These are phyloP conservation scores for Crocuta crocuta DNA, from an alignment of 2,113 vertebrate species.

Conservation along the genomic window DNA sequence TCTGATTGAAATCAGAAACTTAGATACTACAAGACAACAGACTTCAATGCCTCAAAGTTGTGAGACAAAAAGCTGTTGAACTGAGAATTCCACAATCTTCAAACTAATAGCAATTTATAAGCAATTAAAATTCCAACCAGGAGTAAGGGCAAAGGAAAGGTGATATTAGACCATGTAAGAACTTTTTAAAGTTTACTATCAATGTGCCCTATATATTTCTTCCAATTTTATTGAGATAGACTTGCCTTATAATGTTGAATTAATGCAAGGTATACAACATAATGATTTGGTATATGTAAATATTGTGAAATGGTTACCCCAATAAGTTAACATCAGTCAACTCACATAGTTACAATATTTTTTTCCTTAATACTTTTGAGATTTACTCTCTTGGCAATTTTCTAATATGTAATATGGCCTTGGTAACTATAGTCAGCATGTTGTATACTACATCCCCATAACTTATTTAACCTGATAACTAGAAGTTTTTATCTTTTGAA, in stretches of 20 bases:
- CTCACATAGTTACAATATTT: not conserved
- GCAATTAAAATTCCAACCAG: not conserved
- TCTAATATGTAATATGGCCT: not conserved
- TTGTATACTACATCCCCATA: no score
- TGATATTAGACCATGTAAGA: not conserved
- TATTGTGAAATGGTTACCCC: not conserved
- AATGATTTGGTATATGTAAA: not conserved
- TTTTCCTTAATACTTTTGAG: not conserved
- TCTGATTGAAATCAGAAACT: not conserved
- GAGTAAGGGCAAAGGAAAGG: not conserved
- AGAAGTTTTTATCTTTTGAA: not conserved
- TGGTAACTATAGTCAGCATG: not conserved
- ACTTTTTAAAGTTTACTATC: not conserved
- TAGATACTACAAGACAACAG: not conserved
- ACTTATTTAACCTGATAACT: not conserved
- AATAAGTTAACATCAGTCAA: not conserved
- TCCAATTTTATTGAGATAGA: not conserved
- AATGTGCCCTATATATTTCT: not conserved
- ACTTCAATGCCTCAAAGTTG: not conserved
- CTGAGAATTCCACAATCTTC: not conserved
- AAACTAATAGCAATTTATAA: not conserved
- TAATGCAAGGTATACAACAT: not conserved
- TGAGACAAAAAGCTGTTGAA: not conserved
- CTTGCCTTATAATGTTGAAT: not conserved
- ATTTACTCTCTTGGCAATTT: not conserved